phyloP scores from a whole-genome alignment of 2,888 invertebrate species.

The Syritta pipiens region DNA sequence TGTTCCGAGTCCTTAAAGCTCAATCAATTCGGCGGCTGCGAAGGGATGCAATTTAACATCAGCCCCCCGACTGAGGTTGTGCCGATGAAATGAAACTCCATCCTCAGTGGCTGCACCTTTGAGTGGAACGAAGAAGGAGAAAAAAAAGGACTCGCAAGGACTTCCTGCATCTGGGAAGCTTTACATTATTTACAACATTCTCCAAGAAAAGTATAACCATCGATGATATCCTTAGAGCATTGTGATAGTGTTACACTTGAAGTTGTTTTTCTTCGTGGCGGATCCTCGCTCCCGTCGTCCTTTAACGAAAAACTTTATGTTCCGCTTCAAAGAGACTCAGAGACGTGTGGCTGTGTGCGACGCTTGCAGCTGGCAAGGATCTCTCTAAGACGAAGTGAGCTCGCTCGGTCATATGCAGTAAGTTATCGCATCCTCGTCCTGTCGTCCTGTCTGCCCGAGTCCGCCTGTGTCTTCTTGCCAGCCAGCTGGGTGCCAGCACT shows the following conservation, averaged over 20 bases:
- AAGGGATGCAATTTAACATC: conserved; percentile 62
- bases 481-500: neutral
- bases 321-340: conserved; percentile 40
- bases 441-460: conserved; percentile 12
- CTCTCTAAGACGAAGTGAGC: conserved; percentile 38
- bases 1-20: conserved; percentile 62
- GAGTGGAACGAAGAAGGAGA: conserved; percentile 8
- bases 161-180: conserved; percentile 52
- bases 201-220: conserved; percentile 57
- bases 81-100: conserved; percentile 46
- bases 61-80: conserved; percentile 29
- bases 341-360: neutral
- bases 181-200: conserved; percentile 63
- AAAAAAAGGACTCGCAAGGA: conserved; percentile 19
- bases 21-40: conserved; percentile 63
- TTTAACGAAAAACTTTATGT: conserved; percentile 60
- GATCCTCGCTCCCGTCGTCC: neutral
- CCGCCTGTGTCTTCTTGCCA: conserved; percentile 39
- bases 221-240: conserved; percentile 60
- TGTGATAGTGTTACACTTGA: conserved; percentile 56
- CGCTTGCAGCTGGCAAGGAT: conserved; percentile 20
- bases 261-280: conserved; percentile 50
- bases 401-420: conserved; percentile 39
- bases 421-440: conserved; percentile 50
- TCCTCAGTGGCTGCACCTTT: conserved; percentile 46